Conservation (phyloP, 37 sponge, comb jelly and placozoan species). For the Halisarca cf. caerulea region DNA sequence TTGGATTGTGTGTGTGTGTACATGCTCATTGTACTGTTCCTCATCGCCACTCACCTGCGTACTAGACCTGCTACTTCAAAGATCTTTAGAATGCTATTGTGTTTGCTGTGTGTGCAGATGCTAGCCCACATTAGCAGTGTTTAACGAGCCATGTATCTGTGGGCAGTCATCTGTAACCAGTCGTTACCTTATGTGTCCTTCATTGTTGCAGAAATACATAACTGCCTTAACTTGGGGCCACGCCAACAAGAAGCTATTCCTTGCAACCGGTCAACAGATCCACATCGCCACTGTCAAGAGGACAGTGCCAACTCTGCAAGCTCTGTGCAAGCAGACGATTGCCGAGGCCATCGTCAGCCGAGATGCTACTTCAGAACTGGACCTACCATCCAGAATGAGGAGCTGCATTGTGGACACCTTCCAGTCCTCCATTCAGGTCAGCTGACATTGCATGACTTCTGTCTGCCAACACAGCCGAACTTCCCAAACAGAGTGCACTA, state of each 20-base stretch:
- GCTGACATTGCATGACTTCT: not conserved
- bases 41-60: too few relatives aligned
- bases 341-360: slow-evolving; percentile 31
- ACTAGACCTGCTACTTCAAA: too few relatives aligned
- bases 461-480: too few relatives aligned
- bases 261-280: slow-evolving; percentile 74
- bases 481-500: too few relatives aligned
- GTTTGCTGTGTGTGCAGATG: not conserved
- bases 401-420: slow-evolving; percentile 51
- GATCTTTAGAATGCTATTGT: not conserved
- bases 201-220: slow-evolving; percentile 62
- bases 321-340: slow-evolving; percentile 53
- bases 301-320: slow-evolving; percentile 74
- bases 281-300: slow-evolving; percentile 60
- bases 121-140: not conserved
- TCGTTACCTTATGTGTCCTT: not conserved
- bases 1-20: too few relatives aligned
- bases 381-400: slow-evolving; percentile 73
- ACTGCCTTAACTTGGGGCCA: slow-evolving; percentile 90
- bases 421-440: slow-evolving; percentile 71
- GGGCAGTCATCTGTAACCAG: not conserved
- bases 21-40: too few relatives aligned
- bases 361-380: slow-evolving; percentile 53
- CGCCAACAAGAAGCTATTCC: slow-evolving; percentile 70
- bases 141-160: too few relatives aligned